Base-by-base conservation (phyloP, 2,113 vertebrate species). In the Thamnophis sirtalis region DNA sequence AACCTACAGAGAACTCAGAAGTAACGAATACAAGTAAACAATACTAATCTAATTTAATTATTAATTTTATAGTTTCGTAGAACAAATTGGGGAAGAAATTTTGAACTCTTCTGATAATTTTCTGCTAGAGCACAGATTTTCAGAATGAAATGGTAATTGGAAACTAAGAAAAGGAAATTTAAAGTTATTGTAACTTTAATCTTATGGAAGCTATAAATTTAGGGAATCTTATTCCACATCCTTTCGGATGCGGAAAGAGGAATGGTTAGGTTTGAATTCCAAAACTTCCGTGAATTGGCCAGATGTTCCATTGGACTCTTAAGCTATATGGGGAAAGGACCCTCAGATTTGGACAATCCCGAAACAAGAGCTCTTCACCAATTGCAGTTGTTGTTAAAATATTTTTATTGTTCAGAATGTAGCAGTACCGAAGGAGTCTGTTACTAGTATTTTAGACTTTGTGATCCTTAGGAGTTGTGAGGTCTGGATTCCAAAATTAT, bases 11-110 rank as follows among this genome's bases (percentile, higher is more conserved):
- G 91, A 91, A 92, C 87, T 93, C 89, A 87, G 38, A 53, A 28
- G 94, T 93, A 92, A 92, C 85, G 90, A 49, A 93, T n/a, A 80
- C 96, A 96, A 97, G 98, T 98, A 96, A 84, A 96, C 13, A 56
- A 51, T 53, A 54, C 38, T n/a, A 51, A 53, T 86, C 85, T 50
- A 53, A 86, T 86, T 50, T 48, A 48, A 80, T 38, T 80, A 80
- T 33, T 73, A 73, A 73, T 80, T 80, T 80, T 80, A 80, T 17
- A 80, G 68, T 38, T 80, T 80, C 68, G 3, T 38, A 38, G n/a
- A 80, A 38, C 2, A 80, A 17, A 33, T 49, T 91, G 86, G 58
- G 85, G 89, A 80, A 28, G n/a, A 2, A 88, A 5, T 9, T 51
- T 33, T 84, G 13, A 50, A 55, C 55, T 51, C 43, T 51, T 73